Base-by-base conservation (phyloP, 2,797 vertebrate genomes). In the Pempheris klunzingeri region DNA sequence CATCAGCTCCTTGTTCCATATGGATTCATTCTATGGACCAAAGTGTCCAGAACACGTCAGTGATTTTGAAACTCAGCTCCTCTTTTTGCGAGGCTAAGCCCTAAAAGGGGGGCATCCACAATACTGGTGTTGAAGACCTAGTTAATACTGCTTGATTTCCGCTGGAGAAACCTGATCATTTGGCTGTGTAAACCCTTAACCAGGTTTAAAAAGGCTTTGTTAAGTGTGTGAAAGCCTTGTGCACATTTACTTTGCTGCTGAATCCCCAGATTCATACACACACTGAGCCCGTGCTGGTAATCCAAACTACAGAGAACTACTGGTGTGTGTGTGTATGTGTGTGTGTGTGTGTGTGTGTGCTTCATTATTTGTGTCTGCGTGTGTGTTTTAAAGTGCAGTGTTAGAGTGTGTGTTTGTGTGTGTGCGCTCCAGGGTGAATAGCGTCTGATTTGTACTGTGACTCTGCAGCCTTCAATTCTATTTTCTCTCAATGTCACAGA, bases 401-500 rank as follows among this genome's bases (percentile, higher is more conserved):
- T 67, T 54, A 8, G 68, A 34, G 62, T 70, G 52, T 60, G 50
- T 50, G 41, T 58, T 41, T 18, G 55, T 53, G 24, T 49, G 76
- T 67, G 63, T 44, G 50, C 1, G 54, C 69, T 80, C 6, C 50
- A 26, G 69, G 74, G 74, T 82, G 57, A 76, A 87, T 71, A 77
- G 52, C 13, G 24, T 78, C 72, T 64, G 55, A 87, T 85, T 78
- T 82, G 68, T 80, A 65, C 77, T 83, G 77, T 46, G 61, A 82
- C 80, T 78, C 76, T 81, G 74, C 63, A 71, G 74, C 80, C 77
- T 80, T 87, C 82, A 78, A 20, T 69, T 80, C 62, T 62, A 60
- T 83, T 87, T 84, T 69, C 77, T 62, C 69, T 83, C 78, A 81
- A 46, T 64, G 69, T 84, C 77, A 76, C 66, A 50, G 36, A n/a